Conservation (phyloP, 2,113 vertebrate species). For the Syngnathus scovelli region DNA sequence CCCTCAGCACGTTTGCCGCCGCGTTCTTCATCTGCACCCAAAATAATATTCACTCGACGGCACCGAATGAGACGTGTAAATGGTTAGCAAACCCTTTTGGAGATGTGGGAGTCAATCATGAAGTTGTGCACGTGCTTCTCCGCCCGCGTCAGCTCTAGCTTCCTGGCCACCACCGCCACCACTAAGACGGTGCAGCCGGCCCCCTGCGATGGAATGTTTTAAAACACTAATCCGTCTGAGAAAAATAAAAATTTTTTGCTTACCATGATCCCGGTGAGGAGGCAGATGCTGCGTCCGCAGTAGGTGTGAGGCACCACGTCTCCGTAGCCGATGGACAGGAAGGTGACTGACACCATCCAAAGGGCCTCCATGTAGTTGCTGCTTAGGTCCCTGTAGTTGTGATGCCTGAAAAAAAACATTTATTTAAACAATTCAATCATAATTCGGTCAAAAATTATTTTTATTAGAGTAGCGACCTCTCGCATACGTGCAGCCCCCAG, state of each 20-base stretch:
- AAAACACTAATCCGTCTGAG: too few species aligned
- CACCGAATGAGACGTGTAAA: too few species aligned
- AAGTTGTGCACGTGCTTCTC: constrained; percentile 96
- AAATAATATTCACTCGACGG: background rate
- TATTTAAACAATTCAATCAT: background rate
- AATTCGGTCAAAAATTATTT: background rate
- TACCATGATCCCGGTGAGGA: constrained; percentile 95
- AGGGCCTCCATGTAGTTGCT: constrained; percentile 96
- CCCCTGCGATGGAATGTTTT: constrained; percentile 64
- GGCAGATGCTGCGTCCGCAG: constrained; percentile 92
- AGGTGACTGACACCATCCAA: constrained; percentile 97
- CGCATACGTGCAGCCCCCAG: constrained; percentile 90
- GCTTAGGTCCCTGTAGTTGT: constrained; percentile 91
- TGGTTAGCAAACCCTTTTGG: constrained; percentile 76
- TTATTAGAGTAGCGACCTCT: constrained; percentile 65
- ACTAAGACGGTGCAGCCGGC: constrained; percentile 90
- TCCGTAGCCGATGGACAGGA: constrained; percentile 93
- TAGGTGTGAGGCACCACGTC: constrained; percentile 97
- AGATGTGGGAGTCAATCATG: constrained; percentile 96
- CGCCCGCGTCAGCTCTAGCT: constrained; percentile 89
- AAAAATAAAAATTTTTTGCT: constrained; percentile 13
- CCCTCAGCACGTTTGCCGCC: constrained; percentile 96
- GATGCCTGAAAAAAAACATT: constrained; percentile 73
- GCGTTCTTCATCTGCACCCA: constrained; percentile 85
- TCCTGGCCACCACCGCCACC: constrained; percentile 91